phyloP scores from a whole-genome alignment of 37 sponge, comb jelly and placozoan species.

The Eunapius fragilis region DNA sequence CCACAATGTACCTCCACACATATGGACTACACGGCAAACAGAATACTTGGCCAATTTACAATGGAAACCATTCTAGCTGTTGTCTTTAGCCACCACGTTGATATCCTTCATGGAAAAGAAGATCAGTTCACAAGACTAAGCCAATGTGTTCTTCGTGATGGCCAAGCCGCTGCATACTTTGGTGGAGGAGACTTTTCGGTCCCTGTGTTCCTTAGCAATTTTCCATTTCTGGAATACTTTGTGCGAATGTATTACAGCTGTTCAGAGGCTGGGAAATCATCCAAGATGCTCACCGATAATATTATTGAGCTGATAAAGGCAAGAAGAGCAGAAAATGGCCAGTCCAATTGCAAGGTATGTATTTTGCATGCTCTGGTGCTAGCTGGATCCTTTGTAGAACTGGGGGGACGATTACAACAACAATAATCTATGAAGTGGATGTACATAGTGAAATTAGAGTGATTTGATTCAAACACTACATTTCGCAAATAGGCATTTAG shows the following conservation, averaged over 20 bases:
- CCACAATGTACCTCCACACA: too few relatives aligned
- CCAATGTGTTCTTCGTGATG: constrained; percentile 15
- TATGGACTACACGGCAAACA: not conserved
- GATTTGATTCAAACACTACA: too few relatives aligned
- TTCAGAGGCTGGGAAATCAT: not conserved
- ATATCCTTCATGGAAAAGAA: constrained; percentile 35
- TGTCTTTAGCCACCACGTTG: constrained; percentile 60
- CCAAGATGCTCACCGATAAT: not conserved
- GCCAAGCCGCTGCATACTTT: not conserved
- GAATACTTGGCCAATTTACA: constrained; percentile 46
- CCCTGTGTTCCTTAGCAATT: not conserved
- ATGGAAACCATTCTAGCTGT: constrained; percentile 76
- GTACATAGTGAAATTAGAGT: too few relatives aligned
- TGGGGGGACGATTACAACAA: too few relatives aligned
- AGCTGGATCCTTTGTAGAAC: too few relatives aligned
- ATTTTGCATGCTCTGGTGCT: too few relatives aligned
- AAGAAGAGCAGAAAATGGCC: not conserved
- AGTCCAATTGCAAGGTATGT: not conserved
- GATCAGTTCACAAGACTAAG: constrained; percentile 54
- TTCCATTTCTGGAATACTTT: not conserved
- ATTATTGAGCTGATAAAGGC: not conserved
- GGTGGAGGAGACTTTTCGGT: not conserved
- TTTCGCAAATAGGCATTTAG: too few relatives aligned
- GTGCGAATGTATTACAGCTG: not conserved
- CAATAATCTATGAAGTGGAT: too few relatives aligned